Conservation (phyloP, 2,797 vertebrate species). For the Australoheros facetus region DNA sequence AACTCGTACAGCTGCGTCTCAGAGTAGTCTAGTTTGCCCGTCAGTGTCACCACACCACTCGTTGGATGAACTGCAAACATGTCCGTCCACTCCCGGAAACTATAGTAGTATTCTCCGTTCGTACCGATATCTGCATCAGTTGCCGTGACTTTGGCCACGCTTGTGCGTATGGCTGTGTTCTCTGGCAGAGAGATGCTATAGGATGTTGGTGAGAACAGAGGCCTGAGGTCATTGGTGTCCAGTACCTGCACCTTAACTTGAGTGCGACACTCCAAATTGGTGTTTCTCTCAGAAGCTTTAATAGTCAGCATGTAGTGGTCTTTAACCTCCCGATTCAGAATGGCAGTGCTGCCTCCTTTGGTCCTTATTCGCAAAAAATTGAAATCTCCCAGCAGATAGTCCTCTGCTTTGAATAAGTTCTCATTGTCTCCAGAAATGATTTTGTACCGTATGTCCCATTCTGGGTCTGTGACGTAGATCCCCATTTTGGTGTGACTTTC, state of each 20-base stretch:
- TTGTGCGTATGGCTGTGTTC: constrained; percentile 92
- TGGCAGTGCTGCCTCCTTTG: constrained; percentile 98
- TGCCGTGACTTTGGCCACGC: constrained; percentile 92
- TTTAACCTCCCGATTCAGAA: constrained; percentile 96
- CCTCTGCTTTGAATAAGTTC: constrained; percentile 99
- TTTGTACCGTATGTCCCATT: constrained; percentile 96
- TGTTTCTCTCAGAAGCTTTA: constrained; percentile 91
- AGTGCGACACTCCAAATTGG: constrained; percentile 86
- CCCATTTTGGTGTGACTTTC: constrained; percentile 97
- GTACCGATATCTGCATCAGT: constrained; percentile 98
- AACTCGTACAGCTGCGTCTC: constrained; percentile 90
- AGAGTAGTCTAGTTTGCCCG: constrained; percentile 89
- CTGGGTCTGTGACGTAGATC: constrained; percentile 85
- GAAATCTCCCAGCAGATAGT: constrained; percentile 93
- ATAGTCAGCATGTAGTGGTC: constrained; percentile 93
- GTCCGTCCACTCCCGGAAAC: constrained; percentile 95
- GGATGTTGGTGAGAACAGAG: constrained; percentile 96
- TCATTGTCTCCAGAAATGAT: constrained; percentile 97
- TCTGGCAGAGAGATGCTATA: constrained; percentile 95
- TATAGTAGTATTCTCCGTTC: constrained; percentile 98
- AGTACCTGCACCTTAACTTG: constrained; percentile 91
- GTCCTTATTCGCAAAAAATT: constrained; percentile 98
- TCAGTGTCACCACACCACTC: constrained; percentile 92
- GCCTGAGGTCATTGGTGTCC: constrained; percentile 97
- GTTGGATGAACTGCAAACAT: constrained; percentile 97